These are phyloP conservation scores for Blennius ocellaris DNA, from an alignment of 2,113 vertebrate species.

Conservation along the genomic window DNA sequence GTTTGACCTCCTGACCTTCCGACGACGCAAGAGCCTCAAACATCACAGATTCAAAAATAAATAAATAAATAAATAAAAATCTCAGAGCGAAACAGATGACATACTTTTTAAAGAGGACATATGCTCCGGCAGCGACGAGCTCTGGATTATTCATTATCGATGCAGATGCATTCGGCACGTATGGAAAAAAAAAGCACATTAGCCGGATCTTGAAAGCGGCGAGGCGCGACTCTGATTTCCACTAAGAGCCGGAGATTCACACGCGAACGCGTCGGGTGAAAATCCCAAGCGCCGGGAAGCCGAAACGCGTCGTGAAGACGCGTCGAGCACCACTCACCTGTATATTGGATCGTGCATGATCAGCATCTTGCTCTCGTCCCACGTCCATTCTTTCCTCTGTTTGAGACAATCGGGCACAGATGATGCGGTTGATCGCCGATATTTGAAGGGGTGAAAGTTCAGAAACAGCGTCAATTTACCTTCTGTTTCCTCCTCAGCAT, in stretches of 20 bases:
- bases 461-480: no score
- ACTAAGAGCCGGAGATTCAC: no score
- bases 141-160: constrained; percentile 62
- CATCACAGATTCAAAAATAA: background rate
- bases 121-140: constrained; percentile 19
- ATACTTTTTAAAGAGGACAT: constrained; percentile 6
- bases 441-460: no score
- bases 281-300: no score
- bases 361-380: constrained; percentile 88
- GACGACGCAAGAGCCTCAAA: no score
- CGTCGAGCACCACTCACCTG: constrained; percentile 79
- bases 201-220: background rate
- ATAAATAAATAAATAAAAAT: no score
- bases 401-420: constrained; percentile 27
- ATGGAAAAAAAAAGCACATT: constrained; percentile 28
- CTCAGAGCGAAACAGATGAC: background rate
- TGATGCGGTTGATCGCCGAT: background rate
- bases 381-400: constrained; percentile 90
- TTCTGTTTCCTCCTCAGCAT: constrained; percentile 89
- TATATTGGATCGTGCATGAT: constrained; percentile 89
- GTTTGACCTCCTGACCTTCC: no score
- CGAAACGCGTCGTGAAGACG: background rate
- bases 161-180: constrained; percentile 26
- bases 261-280: no score
- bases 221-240: no score